Conservation (phyloP, 2,888 invertebrate genomes). For the Bibio marci region DNA sequence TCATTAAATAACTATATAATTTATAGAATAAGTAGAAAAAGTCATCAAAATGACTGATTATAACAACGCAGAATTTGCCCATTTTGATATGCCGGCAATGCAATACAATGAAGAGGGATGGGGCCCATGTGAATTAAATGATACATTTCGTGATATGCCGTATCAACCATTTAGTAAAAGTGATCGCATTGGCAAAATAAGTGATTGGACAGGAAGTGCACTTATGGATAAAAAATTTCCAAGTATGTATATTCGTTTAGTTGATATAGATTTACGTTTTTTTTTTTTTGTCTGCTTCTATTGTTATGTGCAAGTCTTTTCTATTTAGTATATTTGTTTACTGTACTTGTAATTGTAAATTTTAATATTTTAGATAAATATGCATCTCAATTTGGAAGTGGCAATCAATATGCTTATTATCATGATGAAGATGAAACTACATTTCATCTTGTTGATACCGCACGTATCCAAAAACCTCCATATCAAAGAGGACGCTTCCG, state of each 20-base stretch:
- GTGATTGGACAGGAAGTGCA: conserved; percentile 93
- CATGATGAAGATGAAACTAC: conserved; percentile 98
- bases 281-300: conserved; percentile 2
- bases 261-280: neutral
- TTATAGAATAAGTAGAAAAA: too few relatives aligned
- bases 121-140: conserved; percentile 92
- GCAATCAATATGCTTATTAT: conserved; percentile 94
- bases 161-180: conserved; percentile 83
- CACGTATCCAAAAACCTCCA: conserved; percentile 73
- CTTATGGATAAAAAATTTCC: conserved; percentile 88
- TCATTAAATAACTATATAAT: too few relatives aligned
- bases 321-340: neutral
- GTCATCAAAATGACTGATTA: too few relatives aligned
- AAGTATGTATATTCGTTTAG: conserved; percentile 38
- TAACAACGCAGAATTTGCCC: neutral
- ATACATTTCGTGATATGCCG: conserved; percentile 78
- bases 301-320: neutral
- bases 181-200: conserved; percentile 94
- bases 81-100: neutral
- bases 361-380: conserved; percentile 56
- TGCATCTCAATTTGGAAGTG: conserved; percentile 81
- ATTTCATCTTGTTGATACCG: conserved; percentile 95
- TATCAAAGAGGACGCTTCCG: conserved; percentile 87
- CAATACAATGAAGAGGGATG: conserved; percentile 47
- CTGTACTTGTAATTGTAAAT: neutral